These are phyloP conservation scores for Panorpa germanica DNA, from an alignment of 2,888 invertebrate genomes.

Conservation along the genomic window DNA sequence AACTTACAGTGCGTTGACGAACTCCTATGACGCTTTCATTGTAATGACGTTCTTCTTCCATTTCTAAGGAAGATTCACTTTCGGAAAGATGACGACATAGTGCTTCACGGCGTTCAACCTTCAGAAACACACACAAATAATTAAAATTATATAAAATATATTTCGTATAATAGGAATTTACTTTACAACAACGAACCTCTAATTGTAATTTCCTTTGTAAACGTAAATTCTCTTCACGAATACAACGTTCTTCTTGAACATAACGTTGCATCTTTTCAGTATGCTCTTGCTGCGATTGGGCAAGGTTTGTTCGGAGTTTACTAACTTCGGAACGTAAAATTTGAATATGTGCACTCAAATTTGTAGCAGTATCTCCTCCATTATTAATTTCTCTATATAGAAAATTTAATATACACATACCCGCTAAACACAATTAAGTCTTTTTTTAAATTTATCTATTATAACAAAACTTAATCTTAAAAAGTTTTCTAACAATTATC, in stretches of 20 bases:
- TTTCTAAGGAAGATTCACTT: constrained; percentile 88
- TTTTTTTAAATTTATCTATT: too few species aligned
- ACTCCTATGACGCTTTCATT: constrained; percentile 70
- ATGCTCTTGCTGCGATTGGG: constrained; percentile 58
- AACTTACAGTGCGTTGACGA: constrained; percentile 76
- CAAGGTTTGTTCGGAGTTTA: constrained; percentile 50
- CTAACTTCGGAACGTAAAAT: constrained; percentile 82
- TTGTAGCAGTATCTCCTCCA: constrained; percentile 78
- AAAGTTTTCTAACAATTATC: too few species aligned
- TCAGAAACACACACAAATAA: neutral
- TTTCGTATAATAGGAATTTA: neutral
- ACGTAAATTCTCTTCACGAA: constrained; percentile 87
- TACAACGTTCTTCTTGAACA: constrained; percentile 85
- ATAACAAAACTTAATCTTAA: too few species aligned
- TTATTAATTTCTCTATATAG: constrained; percentile 58
- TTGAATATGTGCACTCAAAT: constrained; percentile 87
- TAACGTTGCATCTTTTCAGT: constrained; percentile 89
- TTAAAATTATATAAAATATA: neutral
- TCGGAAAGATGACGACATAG: constrained; percentile 91
- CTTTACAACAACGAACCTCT: constrained; percentile 30
- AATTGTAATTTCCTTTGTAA: constrained; percentile 86
- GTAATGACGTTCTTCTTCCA: constrained; percentile 91
- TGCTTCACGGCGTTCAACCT: constrained; percentile 81
- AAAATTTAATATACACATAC: too few species aligned
- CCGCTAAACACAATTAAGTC: too few species aligned